Base-by-base conservation (phyloP, 2,888 invertebrate species). In the Pinctada fucata region DNA sequence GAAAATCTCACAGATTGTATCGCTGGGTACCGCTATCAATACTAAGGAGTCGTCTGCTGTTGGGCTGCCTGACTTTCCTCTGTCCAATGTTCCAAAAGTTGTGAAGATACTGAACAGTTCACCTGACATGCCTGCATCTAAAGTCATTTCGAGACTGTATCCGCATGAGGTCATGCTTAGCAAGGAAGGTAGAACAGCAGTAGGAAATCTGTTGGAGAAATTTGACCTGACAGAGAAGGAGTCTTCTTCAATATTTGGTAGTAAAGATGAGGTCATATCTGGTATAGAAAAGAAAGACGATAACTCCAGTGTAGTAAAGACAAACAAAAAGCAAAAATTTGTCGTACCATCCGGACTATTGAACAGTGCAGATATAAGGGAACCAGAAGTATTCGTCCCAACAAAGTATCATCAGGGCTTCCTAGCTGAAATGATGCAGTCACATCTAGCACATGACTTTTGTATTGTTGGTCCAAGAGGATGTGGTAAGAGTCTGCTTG, bases 391-490 rank as follows among this genome's bases (percentile, higher is more conserved):
- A 48, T 95, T 94, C 89, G 93, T 98, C 2, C 94, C 95, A 87
- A 96, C 97, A 0, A 94, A 94, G 16, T 96, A 96, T 90, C 98
- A 98, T 91, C 96, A 96, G 83, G 94, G 94, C 78, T 92, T 97
- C 67, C 91, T 99, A 72, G 94, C 95, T 69, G 95, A 96, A 83
- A 94, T 98, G 93, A 90, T 97, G 63, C 94, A 96, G 91, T 96
- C 96, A 79, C 96, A 96, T 91, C 94, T 95, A 79, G 95, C 95
- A 2, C 95, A 95, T 2, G 98, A 99, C 93, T 95, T 97, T 87
- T 98, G 98, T 92, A 92, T 99, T 51, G 94, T 99, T 86, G 97
- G 98, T 71, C 95, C 96, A 80, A 95, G 96, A 89, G 99, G 99
- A 64, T 97, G 97, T 90, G 99, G 99, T 0, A 99, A 99, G 93